Base-by-base conservation (phyloP, 2,888 invertebrate species). In the Protonemura montana region DNA sequence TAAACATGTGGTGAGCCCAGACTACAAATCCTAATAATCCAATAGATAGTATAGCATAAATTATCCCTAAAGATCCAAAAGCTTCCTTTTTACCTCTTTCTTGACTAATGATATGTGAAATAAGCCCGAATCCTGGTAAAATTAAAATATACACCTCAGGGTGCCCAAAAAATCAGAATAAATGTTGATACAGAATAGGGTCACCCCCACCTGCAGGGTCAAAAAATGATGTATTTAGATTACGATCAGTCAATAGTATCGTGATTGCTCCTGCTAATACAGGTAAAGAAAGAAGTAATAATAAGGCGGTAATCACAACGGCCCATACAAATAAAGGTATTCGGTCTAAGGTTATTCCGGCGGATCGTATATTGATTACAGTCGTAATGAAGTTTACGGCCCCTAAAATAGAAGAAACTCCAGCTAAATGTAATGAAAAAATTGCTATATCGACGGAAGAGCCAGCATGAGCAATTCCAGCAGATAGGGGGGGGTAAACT, bases 111-210 rank as follows among this genome's bases (percentile, higher is more conserved):
- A 96, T 95, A 90, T 96, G 96, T 0, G 95, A 96, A 91, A 96
- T 94, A 93, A 96, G 94, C 0, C 96, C 96, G 93, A 97, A 96
- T 91, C 95, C 96, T 0, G 96, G 96, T 89, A 96, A 90, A 94
- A 96, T 96, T 93, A 96, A 92, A 95, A 96, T 96, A 92, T 97
- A 97, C 88, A 97, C 96, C 94, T 97, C 96, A 13, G 96, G 96
- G 86, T 97, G 96, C 0, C 96, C 96, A 94, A 97, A 97, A 92
- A 97, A 97, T 94, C 96, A 97, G 92, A 97, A 96, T 93, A 96
- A 92, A 91, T 97, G 96, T 94, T 96, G 96, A 86, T 95, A 59
- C 21, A 59, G 21, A 59, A 59, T 59, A 96, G 96, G 96, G 86
- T 97, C 96, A 86, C 96, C 97, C 35, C 96, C 96, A 87, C 95